Conservation (phyloP, 2,113 vertebrate genomes). For the Hippoglossus stenolepis region DNA sequence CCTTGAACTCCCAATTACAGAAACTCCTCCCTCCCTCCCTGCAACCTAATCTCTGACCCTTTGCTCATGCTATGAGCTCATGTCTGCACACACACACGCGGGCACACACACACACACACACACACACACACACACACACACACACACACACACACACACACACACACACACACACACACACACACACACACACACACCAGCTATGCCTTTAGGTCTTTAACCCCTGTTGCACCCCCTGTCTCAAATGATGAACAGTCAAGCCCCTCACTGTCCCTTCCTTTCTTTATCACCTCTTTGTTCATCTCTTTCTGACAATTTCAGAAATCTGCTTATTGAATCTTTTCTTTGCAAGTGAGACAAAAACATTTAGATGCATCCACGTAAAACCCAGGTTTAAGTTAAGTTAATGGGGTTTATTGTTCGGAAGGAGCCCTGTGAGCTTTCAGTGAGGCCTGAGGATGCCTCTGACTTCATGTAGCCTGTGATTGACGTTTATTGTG, state of each 20-base stretch:
- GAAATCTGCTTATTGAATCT: not conserved
- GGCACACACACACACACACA: slow-evolving; percentile 7
- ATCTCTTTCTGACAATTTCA: not conserved
- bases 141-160: slow-evolving; percentile 13
- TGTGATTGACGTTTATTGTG: no score
- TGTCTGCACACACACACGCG: slow-evolving; percentile 18
- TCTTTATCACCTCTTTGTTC: not conserved
- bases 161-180: slow-evolving; percentile 18
- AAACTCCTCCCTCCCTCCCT: slow-evolving; percentile 31
- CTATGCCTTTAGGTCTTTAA: slow-evolving; percentile 25
- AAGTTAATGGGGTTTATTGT: no score
- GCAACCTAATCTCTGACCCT: slow-evolving; percentile 39
- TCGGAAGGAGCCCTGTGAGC: no score
- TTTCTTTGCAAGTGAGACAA: not conserved
- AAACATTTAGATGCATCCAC: no score
- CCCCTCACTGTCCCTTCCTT: not conserved
- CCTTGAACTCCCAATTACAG: slow-evolving; percentile 26
- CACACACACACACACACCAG: not conserved
- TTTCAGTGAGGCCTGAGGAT: no score
- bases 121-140: slow-evolving; percentile 8
- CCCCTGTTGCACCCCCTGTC: slow-evolving; percentile 13
- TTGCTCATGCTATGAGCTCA: slow-evolving; percentile 42
- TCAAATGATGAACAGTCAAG: slow-evolving; percentile 12
- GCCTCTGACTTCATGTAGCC: no score
- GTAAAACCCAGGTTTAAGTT: no score